Base-by-base conservation (phyloP, 2,113 vertebrate species). In the Phyllostomus discolor region DNA sequence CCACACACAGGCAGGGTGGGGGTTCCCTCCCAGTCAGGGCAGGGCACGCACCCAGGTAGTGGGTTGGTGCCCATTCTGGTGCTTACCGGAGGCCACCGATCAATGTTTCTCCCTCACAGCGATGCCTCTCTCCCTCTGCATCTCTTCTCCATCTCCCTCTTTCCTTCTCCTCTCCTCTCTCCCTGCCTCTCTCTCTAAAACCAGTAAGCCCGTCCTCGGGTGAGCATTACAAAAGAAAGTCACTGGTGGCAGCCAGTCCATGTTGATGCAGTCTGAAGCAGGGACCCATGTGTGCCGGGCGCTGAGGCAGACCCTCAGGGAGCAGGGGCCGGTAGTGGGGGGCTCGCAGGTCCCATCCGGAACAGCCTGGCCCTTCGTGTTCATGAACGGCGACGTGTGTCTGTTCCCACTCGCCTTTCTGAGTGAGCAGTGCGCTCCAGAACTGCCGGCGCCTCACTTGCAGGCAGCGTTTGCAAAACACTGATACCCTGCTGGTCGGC, bases 401-500 rank as follows among this genome's bases (percentile, higher is more conserved):
- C 59, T 94, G 64, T 66, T 75, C n/a, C 31, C 33, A 92, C 76
- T 93, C 0, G 20, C 33, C 90, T 59, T 90, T 88, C 46, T 38
- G 57, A 70, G 33, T 64, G 26, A 91, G 31, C 31, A 59, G 57
- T 20, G 8, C 50, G 48, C 72, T 97, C 78, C 48, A 75, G 15
- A 59, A 43, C 31, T 62, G 52, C 79, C 72, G 22, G 0, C 73
- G 84, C 90, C 59, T 85, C 92, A 79, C 72, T 69, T 35, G n/a
- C 8, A 87, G 31, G 35, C 26, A 66, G 24, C 26, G 1, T 81
- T 38, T 48, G 69, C 62, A 79, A 76, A 69, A 69, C 38, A 54
- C 0, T 4, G 72, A 15, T 16, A 41, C 54, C 4, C 0, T 2
- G 2, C 3, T 41, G 48, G 19, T 59, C 38, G 11, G 1, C 10